Conservation (phyloP, 2,113 vertebrate genomes). For the Toxotes jaculatrix region DNA sequence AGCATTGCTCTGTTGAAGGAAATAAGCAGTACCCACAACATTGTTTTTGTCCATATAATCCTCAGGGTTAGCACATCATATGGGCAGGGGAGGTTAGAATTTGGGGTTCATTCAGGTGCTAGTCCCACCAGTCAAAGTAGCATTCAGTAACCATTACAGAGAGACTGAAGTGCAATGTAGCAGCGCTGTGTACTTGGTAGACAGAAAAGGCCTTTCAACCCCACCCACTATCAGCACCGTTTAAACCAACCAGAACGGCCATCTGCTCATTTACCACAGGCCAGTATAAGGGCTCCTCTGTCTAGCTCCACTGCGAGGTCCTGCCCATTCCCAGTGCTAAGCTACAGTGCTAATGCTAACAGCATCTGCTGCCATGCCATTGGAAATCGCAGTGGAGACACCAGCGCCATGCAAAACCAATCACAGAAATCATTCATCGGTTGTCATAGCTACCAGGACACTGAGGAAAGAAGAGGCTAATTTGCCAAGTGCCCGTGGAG, state of each 20-base stretch:
- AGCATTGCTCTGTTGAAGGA: constrained; percentile 66
- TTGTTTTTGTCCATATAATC: constrained; percentile 48
- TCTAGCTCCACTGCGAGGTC: constrained; percentile 82
- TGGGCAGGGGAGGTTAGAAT: constrained; percentile 47
- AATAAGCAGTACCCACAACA: constrained; percentile 61
- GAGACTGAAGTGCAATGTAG: constrained; percentile 71
- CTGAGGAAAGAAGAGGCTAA: constrained; percentile 37
- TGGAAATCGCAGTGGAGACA: constrained; percentile 81
- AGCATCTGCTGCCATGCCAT: constrained; percentile 75
- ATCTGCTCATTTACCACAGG: constrained; percentile 57
- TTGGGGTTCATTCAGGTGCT: constrained; percentile 71
- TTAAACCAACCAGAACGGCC: constrained; percentile 37
- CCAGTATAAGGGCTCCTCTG: constrained; percentile 76
- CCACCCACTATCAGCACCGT: constrained; percentile 9
- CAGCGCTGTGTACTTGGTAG: constrained; percentile 73
- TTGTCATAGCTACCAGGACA: constrained; percentile 70
- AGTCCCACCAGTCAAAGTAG: constrained; percentile 58
- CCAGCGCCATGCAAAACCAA: constrained; percentile 84
- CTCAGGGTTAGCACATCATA: constrained; percentile 57
- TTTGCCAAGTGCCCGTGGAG: constrained; percentile 57
- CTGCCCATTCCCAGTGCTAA: constrained; percentile 81
- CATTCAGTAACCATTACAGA: constrained; percentile 71
- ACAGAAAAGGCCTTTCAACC: constrained; percentile 78
- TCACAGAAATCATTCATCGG: constrained; percentile 74
- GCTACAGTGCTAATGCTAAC: constrained; percentile 74